phyloP scores from a whole-genome alignment of 2,797 vertebrate species.

The Scarus forsteni region DNA sequence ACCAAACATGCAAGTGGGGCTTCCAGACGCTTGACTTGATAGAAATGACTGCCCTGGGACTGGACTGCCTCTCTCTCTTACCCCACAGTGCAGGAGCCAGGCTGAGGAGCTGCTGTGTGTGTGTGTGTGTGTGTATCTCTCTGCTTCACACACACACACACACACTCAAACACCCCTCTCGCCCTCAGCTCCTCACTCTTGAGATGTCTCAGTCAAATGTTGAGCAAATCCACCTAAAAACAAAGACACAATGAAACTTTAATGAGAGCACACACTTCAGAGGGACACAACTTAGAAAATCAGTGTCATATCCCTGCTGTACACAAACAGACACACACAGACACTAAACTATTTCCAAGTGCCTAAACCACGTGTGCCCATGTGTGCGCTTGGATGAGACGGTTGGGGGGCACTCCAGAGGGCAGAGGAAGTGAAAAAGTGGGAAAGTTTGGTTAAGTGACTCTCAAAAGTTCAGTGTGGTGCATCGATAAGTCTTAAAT shows the following conservation, averaged over 20 bases:
- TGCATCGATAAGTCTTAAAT: background rate
- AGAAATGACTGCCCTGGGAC: slow-evolving; percentile 84
- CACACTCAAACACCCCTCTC: slow-evolving; percentile 19
- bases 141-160: slow-evolving; percentile 44
- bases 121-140: slow-evolving; percentile 4
- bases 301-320: slow-evolving; percentile 69
- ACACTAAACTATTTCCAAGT: slow-evolving; percentile 49
- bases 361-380: slow-evolving; percentile 19
- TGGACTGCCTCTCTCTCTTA: slow-evolving; percentile 70
- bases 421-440: slow-evolving; percentile 31
- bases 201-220: slow-evolving; percentile 81
- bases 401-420: slow-evolving; percentile 9
- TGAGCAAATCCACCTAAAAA: slow-evolving; percentile 74
- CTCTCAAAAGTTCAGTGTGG: slow-evolving; percentile 15
- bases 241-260: slow-evolving; percentile 80
- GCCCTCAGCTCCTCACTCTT: slow-evolving; percentile 73
- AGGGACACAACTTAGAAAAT: slow-evolving; percentile 72
- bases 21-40: slow-evolving; percentile 85
- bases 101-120: slow-evolving; percentile 48
- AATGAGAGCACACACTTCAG: slow-evolving; percentile 73
- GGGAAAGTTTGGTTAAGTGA: slow-evolving; percentile 41
- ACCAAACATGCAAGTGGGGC: slow-evolving; percentile 88
- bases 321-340: slow-evolving; percentile 28
- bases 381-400: background rate
- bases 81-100: slow-evolving; percentile 59